A percentile compares a stretch with the other conserved stretches of the same genome.
phyloP scores from a whole-genome alignment of 1,140 invertebrate species.

The Trinorchestia longiramus region DNA sequence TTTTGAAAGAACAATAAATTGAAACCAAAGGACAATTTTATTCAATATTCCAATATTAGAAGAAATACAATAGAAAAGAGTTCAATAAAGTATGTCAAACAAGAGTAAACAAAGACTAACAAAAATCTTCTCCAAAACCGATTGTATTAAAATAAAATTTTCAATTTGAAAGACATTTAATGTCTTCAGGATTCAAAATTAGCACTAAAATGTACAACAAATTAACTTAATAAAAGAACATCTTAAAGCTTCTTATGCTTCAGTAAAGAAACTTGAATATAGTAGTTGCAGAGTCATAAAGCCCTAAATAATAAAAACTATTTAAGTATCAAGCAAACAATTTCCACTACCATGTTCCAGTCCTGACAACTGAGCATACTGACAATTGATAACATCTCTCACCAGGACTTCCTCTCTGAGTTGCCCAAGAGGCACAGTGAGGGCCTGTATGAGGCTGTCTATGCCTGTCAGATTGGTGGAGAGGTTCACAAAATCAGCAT shows the following conservation, averaged over 20 bases:
- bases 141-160: no score
- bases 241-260: neutral
- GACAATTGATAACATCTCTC: constrained; percentile 65
- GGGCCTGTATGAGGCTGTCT: constrained; percentile 85
- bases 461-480: constrained; percentile 93
- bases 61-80: neutral
- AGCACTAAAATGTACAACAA: no score
- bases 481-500: constrained; percentile 95
- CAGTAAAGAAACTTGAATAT: neutral
- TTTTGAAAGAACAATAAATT: neutral
- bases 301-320: no score
- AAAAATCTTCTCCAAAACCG: no score
- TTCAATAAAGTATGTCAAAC: no score
- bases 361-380: neutral
- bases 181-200: no score
- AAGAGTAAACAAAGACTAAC: no score
- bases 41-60: neutral
- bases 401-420: constrained; percentile 84
- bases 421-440: constrained; percentile 82
- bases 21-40: neutral
- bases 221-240: neutral
- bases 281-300: neutral
- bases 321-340: no score
- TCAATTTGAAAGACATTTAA: no score
- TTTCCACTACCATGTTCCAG: no score